These are phyloP conservation scores for Daphoenositta chrysoptera DNA, from an alignment of 2,113 vertebrate species.

Conservation along the genomic window DNA sequence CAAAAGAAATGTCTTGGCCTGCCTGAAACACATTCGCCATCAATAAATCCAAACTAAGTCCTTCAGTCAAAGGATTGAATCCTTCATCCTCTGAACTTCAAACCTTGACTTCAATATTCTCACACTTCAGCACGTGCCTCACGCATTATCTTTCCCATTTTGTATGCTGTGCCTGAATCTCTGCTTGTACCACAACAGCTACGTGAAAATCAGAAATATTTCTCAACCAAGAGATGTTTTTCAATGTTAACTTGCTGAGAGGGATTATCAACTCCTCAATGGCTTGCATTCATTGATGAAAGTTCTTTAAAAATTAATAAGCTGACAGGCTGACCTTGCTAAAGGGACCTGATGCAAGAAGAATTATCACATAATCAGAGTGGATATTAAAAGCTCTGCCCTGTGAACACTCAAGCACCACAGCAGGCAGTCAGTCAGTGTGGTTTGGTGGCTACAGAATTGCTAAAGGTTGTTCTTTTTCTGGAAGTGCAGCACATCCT, in stretches of 20 bases:
- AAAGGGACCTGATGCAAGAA: neutral
- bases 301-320: neutral
- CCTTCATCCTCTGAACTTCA: neutral
- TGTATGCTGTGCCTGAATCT: neutral
- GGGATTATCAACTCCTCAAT: neutral
- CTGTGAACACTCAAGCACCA: neutral
- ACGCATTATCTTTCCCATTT: fast-evolving
- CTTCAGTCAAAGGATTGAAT: neutral
- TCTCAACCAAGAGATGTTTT: neutral
- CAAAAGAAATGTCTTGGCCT: neutral
- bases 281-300: neutral
- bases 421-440: neutral
- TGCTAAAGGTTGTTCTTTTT: neutral
- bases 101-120: neutral
- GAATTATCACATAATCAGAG: neutral
- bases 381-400: neutral
- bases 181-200: too few relatives aligned
- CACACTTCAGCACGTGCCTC: neutral
- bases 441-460: neutral
- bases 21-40: neutral
- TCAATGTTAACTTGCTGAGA: neutral
- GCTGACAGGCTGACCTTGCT: neutral
- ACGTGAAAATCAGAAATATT: neutral
- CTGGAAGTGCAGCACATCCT: neutral
- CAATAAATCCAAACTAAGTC: neutral